phyloP scores from a whole-genome alignment of 2,113 vertebrate genomes.

The Corythaeola cristata region DNA sequence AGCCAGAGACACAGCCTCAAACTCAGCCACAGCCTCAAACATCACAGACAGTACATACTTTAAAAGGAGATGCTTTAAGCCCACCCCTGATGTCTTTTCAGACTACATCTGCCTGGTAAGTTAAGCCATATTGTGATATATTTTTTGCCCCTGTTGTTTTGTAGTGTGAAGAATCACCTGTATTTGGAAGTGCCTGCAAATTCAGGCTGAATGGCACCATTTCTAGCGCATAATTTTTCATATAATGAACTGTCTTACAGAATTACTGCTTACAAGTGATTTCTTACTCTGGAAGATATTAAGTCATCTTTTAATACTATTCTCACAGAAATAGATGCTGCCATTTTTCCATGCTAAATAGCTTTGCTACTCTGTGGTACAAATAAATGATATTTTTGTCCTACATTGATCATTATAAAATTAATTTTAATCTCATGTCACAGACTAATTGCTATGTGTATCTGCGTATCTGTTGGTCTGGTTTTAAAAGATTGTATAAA shows the following conservation, averaged over 20 bases:
- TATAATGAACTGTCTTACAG: not conserved
- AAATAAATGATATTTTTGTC: not conserved
- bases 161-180: not conserved
- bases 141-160: not conserved
- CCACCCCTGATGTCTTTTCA: slow-evolving; percentile 89
- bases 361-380: not conserved
- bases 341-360: not conserved
- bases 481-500: not conserved
- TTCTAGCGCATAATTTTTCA: not conserved
- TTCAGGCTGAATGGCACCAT: not conserved
- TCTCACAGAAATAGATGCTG: not conserved
- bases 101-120: slow-evolving; percentile 94
- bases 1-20: slow-evolving; percentile 67
- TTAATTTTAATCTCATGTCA: not conserved
- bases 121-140: not conserved
- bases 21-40: slow-evolving; percentile 64
- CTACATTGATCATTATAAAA: not conserved
- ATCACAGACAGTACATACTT: slow-evolving; percentile 82
- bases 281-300: not conserved
- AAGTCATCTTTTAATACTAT: not conserved
- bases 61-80: slow-evolving; percentile 84
- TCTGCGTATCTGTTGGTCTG: not conserved
- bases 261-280: not conserved
- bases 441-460: not conserved
- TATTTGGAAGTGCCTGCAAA: not conserved